These are phyloP conservation scores for Microtus montanus DNA, from an alignment of 2,113 vertebrate genomes.

Conservation along the genomic window DNA sequence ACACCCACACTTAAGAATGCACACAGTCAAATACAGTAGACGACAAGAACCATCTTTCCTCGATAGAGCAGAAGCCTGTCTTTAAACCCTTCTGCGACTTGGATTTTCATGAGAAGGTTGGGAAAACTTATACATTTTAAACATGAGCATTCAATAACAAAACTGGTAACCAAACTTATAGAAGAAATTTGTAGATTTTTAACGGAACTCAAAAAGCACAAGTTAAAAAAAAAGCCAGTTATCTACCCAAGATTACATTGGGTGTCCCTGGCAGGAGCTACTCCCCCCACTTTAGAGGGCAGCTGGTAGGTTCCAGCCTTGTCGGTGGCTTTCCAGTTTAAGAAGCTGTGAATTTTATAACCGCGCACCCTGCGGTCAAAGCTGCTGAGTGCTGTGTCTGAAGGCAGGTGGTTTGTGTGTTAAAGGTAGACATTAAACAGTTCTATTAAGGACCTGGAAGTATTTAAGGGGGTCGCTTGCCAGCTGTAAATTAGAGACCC, in stretches of 20 bases:
- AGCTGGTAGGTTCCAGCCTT: slow-evolving; percentile 79
- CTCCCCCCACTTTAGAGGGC: slow-evolving; percentile 37
- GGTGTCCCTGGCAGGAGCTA: slow-evolving; percentile 58
- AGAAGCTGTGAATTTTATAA: slow-evolving; percentile 90
- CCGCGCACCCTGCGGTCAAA: slow-evolving; percentile 83
- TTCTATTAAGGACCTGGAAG: slow-evolving; percentile 85
- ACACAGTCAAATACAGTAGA: not conserved
- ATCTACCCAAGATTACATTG: slow-evolving; percentile 60
- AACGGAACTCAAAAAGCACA: slow-evolving; percentile 73
- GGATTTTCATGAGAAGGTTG: not conserved
- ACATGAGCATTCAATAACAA: not conserved
- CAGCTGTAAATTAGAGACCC: slow-evolving; percentile 88
- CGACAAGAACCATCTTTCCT: not conserved
- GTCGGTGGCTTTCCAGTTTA: slow-evolving; percentile 82
- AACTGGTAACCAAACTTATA: slow-evolving; percentile 68
- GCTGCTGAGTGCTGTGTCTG: slow-evolving; percentile 87
- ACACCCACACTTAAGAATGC: not conserved
- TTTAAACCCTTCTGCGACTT: not conserved
- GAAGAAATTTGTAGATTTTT: slow-evolving; percentile 67
- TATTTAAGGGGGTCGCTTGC: slow-evolving; percentile 84
- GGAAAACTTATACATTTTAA: not conserved
- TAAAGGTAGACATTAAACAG: slow-evolving; percentile 88
- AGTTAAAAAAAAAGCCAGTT: slow-evolving; percentile 57
- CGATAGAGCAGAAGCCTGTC: not conserved
- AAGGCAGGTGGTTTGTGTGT: slow-evolving; percentile 88